These are phyloP conservation scores for Lucilia cuprina DNA, from an alignment of 1,140 invertebrate genomes.

Conservation along the genomic window DNA sequence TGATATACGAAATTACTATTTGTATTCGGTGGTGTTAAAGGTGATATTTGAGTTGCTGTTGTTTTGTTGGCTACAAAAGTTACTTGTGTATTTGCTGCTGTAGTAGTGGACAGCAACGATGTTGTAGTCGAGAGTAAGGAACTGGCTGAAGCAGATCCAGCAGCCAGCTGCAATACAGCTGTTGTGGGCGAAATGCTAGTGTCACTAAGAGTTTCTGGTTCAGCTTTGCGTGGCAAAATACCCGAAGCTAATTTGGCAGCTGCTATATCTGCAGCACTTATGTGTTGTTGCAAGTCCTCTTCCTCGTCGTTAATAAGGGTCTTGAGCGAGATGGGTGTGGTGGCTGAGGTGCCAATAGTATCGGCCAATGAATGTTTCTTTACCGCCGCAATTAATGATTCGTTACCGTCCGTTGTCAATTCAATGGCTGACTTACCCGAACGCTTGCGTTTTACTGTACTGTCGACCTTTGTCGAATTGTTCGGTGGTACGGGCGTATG, in stretches of 20 bases:
- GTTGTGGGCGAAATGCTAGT: constrained; percentile 57
- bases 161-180: constrained; percentile 38
- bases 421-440: constrained; percentile 24
- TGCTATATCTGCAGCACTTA: constrained; percentile 56
- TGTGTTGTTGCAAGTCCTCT: constrained; percentile 45
- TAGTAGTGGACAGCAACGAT: constrained; percentile 38
- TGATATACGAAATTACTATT: not conserved
- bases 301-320: constrained; percentile 59
- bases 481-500: constrained; percentile 54
- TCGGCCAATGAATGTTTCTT: constrained; percentile 58
- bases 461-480: constrained; percentile 49
- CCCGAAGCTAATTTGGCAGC: constrained; percentile 56
- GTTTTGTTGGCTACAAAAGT: constrained; percentile 13
- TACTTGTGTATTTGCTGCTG: constrained; percentile 35
- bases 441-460: constrained; percentile 26
- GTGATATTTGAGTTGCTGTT: constrained; percentile 37
- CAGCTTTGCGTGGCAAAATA: constrained; percentile 53
- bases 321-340: constrained; percentile 57
- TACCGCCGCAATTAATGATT: constrained; percentile 27
- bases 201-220: constrained; percentile 58
- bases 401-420: constrained; percentile 21
- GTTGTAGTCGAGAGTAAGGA: constrained; percentile 4
- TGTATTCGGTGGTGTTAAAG: constrained; percentile 39
- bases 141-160: not conserved
- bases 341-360: constrained; percentile 55